phyloP scores from a whole-genome alignment of 2,888 invertebrate genomes.

The Torymus texanus region DNA sequence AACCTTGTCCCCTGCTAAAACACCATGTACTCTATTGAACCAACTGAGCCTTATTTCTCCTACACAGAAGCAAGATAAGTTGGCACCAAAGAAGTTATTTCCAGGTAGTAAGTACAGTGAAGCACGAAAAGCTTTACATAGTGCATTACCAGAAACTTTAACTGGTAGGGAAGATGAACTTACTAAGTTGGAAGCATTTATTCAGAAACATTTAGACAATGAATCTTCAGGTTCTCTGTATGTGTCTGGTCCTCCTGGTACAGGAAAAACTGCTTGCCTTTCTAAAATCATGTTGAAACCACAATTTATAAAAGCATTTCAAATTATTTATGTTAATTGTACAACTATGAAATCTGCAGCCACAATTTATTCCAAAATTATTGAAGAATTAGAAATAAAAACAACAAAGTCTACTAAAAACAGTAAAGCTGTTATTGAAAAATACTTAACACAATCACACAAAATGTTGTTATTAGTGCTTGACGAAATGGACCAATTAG shows the following conservation, averaged over 20 bases:
- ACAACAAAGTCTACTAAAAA: conserved; percentile 81
- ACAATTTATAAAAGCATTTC: conserved; percentile 79
- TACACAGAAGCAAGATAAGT: conserved; percentile 55
- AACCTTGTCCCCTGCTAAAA: conserved; percentile 57
- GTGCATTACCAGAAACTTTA: conserved; percentile 76
- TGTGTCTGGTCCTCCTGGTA: conserved; percentile 97
- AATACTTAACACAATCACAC: conserved; percentile 79
- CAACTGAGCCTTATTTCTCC: conserved; percentile 63
- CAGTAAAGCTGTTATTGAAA: conserved; percentile 81
- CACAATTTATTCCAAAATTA: conserved; percentile 87
- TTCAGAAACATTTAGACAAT: conserved; percentile 81
- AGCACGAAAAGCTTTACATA: conserved; percentile 77
- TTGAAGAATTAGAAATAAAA: conserved; percentile 82
- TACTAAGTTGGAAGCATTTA: conserved; percentile 81
- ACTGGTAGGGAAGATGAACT: conserved; percentile 90
- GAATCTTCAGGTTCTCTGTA: conserved; percentile 89
- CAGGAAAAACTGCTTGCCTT: conserved; percentile 95
- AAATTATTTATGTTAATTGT: conserved; percentile 88
- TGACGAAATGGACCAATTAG: conserved; percentile 97
- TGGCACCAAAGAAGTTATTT: conserved; percentile 66
- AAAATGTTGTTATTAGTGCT: conserved; percentile 89
- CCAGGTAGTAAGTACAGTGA: conserved; percentile 66
- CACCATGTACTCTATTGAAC: conserved; percentile 66
- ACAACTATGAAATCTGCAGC: conserved; percentile 90
- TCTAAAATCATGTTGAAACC: conserved; percentile 83